Base-by-base conservation (phyloP, 37 sponge, comb jelly and placozoan species). In the Petrosia ficiformis region DNA sequence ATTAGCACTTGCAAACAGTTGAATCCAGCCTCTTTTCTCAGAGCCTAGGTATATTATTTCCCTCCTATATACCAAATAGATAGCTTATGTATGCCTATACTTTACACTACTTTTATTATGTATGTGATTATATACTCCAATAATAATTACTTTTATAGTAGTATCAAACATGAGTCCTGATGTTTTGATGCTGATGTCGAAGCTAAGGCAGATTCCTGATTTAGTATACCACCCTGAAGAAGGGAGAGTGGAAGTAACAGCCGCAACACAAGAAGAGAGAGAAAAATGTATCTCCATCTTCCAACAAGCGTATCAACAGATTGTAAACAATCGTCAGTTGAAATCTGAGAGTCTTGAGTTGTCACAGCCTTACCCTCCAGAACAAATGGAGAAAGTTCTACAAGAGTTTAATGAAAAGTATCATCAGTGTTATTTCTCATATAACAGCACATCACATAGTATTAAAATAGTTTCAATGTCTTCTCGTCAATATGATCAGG, bases 401-500 rank as follows among this genome's bases (percentile, higher is more conserved):
- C 28, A 26, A n/a, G 63, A 61, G 28, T 61, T 26, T n/a, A 22
- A 61, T 61, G 5, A 22, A 8, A 11, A n/a, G 5, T 61, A 61
- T n/a, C 11, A 61, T 11, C 63, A 61, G 63, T 61, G 63, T n/a
- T 22, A 26, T 29, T 61, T 61, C 28, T 11, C 63, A 61, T 61
- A 5, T 61, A 22, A 61, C 26, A 29, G n/a, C 6, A 11, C 75
- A n/a, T 16, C 26, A 22, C 32, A 39, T 1, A 30, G 4, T 6
- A 68, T 83, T 22, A 75, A 40, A 34, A 39, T 83, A 1, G 37
- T 83, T 10, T 83, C 83, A 2, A 42, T 19, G 0, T 57, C 77
- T 2, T 74, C 82, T 21, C 83, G 83, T 26, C 83, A 83, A 40
- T 67, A 70, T 60, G 83, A 83, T 4, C 76, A 75, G 70, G 83